Base-by-base conservation (phyloP, 2,888 invertebrate genomes). In the Amphipoea oculea region DNA sequence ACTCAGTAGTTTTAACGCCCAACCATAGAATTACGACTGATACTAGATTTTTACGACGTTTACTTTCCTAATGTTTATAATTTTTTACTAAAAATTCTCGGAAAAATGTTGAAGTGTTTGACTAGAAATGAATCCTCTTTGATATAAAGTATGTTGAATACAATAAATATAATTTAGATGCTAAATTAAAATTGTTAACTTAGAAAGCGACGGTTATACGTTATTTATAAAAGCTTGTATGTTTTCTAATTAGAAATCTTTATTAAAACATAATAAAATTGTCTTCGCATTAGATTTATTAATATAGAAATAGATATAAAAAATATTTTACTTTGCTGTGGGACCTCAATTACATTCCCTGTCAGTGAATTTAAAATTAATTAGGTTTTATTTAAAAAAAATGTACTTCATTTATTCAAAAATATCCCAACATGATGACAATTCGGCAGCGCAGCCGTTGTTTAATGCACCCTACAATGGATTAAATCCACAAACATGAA, bases 21-120 rank as follows among this genome's bases (percentile, higher is more conserved):
- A 84, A 73, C 69, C 62, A 86, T 84, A 86, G 68, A 66, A 76
- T 81, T 81, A 77, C 65, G 85, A 87, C 81, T 88, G 88, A 87
- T 68, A 63, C 29, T 83, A 89, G 79, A 87, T 85, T 89, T 87
- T 73, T 83, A 87, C 79, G 63, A 74, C 1, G 0, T 77, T 82
- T 80, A 82, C 76, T 87, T 88, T 88, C 76, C 45, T 73, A 84
- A 83, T 84, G 51, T 74, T 87, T 74, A 81, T 84, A 87, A 73
- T 86, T 79, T 87, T 87, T 87, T 79, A 86, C 74, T 60, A 76
- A 86, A 48, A 81, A 75, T 72, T 74, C 57, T 68, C 42, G 23
- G 20, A 42, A 73, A 72, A 79, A 57, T 81, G 73, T 86, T 78
- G 57, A 82, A 60, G 29, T 54, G 71, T 82, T 86, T 79, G 48